Percentiles rank a stretch among this genome's conserved stretches.
phyloP scores from a whole-genome alignment of 2,797 vertebrate genomes.

The Vireo griseus region DNA sequence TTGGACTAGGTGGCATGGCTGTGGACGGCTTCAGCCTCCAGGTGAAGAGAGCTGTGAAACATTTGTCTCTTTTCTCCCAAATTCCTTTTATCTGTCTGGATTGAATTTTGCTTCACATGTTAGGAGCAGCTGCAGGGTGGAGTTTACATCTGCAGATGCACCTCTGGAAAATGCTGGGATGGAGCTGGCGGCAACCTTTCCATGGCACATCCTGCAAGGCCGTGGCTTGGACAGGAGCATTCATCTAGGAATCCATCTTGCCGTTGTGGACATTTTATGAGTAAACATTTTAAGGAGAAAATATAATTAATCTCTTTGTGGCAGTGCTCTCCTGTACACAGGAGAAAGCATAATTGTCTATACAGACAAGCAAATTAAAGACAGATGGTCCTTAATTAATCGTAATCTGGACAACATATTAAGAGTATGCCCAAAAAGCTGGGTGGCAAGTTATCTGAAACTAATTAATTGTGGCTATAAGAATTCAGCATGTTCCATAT shows the following conservation, averaged over 20 bases:
- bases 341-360: background rate
- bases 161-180: background rate
- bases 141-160: background rate
- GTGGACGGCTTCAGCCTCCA: background rate
- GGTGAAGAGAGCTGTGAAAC: constrained; percentile 24
- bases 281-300: constrained; percentile 15
- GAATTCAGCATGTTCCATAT: background rate
- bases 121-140: constrained; percentile 52
- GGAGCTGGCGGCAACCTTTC: background rate
- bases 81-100: constrained; percentile 19
- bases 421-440: background rate
- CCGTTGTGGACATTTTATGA: background rate
- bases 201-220: background rate
- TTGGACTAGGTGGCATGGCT: background rate
- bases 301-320: constrained; percentile 25
- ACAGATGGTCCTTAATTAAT: constrained; percentile 1
- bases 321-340: background rate
- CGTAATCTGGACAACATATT: background rate
- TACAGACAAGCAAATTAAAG: constrained; percentile 41
- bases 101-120: background rate
- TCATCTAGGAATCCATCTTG: background rate
- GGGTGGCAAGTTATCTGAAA: constrained; percentile 27
- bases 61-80: background rate
- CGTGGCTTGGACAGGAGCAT: fast-evolving
- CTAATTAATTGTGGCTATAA: constrained; percentile 2